Percentiles rank a stretch among this genome's conserved stretches.
phyloP scores from a whole-genome alignment of 2,888 invertebrate genomes.

The Julus scanicus region DNA sequence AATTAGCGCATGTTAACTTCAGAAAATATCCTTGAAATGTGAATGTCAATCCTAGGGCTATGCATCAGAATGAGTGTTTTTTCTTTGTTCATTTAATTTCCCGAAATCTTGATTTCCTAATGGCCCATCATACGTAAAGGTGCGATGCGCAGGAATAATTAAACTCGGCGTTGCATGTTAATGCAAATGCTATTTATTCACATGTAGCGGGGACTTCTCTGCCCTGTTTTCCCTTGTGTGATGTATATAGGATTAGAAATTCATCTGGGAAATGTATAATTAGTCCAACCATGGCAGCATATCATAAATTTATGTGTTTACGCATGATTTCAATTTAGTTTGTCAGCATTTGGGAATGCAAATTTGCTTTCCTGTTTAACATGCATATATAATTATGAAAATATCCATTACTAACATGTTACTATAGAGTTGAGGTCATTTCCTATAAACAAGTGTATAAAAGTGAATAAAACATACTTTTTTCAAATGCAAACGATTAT shows the following conservation, averaged over 20 bases:
- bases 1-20: no score
- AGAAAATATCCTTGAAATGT: no score
- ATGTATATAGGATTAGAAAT: background rate
- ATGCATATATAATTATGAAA: background rate
- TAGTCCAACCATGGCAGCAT: background rate
- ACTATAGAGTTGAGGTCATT: background rate
- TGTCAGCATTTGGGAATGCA: background rate
- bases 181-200: no score
- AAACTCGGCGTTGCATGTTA: no score
- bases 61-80: no score
- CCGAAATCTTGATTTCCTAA: no score
- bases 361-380: background rate
- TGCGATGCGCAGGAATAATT: no score
- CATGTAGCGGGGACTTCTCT: background rate
- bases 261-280: constrained; percentile 14
- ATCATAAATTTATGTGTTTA: background rate
- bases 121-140: no score
- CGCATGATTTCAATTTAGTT: background rate
- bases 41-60: no score
- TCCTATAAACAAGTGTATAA: background rate
- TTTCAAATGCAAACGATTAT: background rate
- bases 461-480: background rate
- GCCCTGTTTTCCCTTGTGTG: background rate
- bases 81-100: no score
- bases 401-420: background rate